Evolutionary conservation across 2,113 vertebrate genomes (phyloP).

Genomic region (Amia ocellicauda): DNA sequence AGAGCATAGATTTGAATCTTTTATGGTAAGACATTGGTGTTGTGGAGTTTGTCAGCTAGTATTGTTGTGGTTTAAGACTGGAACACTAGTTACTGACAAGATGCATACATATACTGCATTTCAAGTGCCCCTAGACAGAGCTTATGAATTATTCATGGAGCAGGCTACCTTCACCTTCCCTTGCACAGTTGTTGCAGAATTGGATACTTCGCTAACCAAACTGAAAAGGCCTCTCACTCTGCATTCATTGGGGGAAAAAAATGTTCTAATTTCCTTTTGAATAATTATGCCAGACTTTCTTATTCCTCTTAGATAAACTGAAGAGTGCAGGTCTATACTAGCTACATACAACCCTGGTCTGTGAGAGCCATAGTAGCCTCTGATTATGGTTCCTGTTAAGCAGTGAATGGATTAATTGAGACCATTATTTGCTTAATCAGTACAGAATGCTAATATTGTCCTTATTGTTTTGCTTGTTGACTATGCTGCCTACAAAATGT

Average conservation of each 20-base stretch:
- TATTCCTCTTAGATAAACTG: not conserved
- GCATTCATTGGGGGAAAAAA: too few species aligned
- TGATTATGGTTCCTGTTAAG: too few species aligned
- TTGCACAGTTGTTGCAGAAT: not conserved
- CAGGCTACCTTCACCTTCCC: slow-evolving; percentile 26
- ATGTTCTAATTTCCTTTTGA: not conserved
- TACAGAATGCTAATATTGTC: too few species aligned
- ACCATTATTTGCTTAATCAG: too few species aligned
- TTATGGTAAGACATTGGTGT: not conserved
- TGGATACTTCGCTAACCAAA: not conserved
- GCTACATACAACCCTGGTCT: too few species aligned
- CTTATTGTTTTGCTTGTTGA: too few species aligned
- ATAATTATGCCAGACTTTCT: not conserved
- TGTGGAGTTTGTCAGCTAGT: slow-evolving; percentile 24
- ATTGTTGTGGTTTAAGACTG: slow-evolving; percentile 31
- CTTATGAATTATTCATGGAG: slow-evolving; percentile 33
- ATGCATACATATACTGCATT: slow-evolving; percentile 13
- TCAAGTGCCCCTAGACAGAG: slow-evolving; percentile 35
- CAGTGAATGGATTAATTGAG: too few species aligned
- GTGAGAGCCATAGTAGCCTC: too few species aligned
- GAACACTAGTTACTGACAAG: slow-evolving; percentile 22
- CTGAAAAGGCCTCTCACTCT: too few species aligned
- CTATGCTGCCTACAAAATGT: too few species aligned
- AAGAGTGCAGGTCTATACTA: too few species aligned
- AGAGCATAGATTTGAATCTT: slow-evolving; percentile 8